A percentile compares a stretch with the other conserved stretches of the same genome.
phyloP scores from a whole-genome alignment of 2,113 vertebrate species.

The Corvus hawaiiensis region DNA sequence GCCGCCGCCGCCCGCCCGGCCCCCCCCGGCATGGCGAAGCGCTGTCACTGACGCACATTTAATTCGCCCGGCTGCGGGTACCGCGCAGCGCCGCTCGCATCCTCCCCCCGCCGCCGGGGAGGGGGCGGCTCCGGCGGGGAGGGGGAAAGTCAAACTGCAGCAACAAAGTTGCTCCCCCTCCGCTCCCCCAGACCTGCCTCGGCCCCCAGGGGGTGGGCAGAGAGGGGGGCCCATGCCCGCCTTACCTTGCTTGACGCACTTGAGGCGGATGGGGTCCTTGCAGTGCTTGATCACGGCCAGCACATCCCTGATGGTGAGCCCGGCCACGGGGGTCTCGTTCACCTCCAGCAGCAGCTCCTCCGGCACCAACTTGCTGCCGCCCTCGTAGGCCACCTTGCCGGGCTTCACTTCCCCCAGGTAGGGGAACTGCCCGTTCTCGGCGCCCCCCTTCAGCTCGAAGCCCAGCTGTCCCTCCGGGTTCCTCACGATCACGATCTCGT shows the following conservation, averaged over 20 bases:
- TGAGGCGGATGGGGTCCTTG: slow-evolving; percentile 92
- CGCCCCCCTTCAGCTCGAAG: slow-evolving; percentile 90
- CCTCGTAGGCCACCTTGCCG: slow-evolving; percentile 80
- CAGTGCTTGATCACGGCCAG: slow-evolving; percentile 93
- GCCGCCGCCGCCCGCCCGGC: not conserved
- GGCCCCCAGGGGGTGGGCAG: not conserved
- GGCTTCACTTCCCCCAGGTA: slow-evolving; percentile 86
- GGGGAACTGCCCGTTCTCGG: slow-evolving; percentile 94
- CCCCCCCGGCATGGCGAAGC: not conserved
- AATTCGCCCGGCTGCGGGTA: slow-evolving; percentile 53
- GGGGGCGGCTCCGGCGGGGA: not conserved
- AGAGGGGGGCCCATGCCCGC: not conserved
- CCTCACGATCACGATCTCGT: slow-evolving; percentile 87
- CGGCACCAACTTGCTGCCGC: slow-evolving; percentile 81
- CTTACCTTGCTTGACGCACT: slow-evolving; percentile 96
- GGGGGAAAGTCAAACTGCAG: slow-evolving; percentile 31
- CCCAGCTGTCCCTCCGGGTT: slow-evolving; percentile 83
- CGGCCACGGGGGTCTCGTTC: slow-evolving; percentile 94
- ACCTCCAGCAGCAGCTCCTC: slow-evolving; percentile 92
- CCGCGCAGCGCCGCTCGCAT: slow-evolving; percentile 4
- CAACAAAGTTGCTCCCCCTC: slow-evolving; percentile 65
- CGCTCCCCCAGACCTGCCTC: not conserved
- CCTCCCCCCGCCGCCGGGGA: not conserved
- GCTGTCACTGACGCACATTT: slow-evolving; percentile 70
- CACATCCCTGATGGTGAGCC: slow-evolving; percentile 93